Evolutionary conservation across 64 coral and sea anemone species (phyloP).

Genomic region (Acropora tenuis): DNA sequence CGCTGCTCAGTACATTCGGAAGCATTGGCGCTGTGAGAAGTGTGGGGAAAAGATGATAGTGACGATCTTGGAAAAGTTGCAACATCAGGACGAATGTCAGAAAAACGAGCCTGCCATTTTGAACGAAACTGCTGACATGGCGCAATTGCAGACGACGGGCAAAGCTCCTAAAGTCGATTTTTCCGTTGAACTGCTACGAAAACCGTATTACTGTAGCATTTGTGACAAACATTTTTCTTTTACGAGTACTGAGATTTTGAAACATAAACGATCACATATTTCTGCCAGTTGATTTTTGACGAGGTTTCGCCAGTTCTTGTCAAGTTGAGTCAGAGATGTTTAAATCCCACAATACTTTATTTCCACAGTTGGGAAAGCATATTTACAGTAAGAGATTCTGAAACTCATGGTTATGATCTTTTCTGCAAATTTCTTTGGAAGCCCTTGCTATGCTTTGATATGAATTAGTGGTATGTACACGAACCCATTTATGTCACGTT

Average conservation of each 20-base stretch:
- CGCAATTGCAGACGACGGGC: background rate
- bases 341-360: too few relatives aligned
- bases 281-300: too few relatives aligned
- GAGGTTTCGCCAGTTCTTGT: too few relatives aligned
- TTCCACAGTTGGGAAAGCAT: too few relatives aligned
- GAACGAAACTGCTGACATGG: background rate
- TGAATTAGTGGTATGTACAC: too few relatives aligned
- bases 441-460: too few relatives aligned
- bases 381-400: too few relatives aligned
- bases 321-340: too few relatives aligned
- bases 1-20: conserved; percentile 84
- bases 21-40: conserved; percentile 87
- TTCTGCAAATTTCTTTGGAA: too few relatives aligned
- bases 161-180: background rate
- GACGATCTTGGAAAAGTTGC: conserved; percentile 79
- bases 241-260: conserved; percentile 91
- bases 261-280: conserved; percentile 72
- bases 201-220: conserved; percentile 55
- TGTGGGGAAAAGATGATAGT: conserved; percentile 87
- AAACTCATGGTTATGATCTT: too few relatives aligned
- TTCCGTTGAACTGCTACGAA: conserved; percentile 59
- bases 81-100: conserved; percentile 79
- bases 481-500: too few relatives aligned
- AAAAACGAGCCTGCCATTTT: background rate
- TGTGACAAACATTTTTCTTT: conserved; percentile 76